Percentiles rank a stretch among this genome's conserved stretches.
Conservation (phyloP, 2,797 vertebrate genomes). For the Sitta carolinensis region DNA sequence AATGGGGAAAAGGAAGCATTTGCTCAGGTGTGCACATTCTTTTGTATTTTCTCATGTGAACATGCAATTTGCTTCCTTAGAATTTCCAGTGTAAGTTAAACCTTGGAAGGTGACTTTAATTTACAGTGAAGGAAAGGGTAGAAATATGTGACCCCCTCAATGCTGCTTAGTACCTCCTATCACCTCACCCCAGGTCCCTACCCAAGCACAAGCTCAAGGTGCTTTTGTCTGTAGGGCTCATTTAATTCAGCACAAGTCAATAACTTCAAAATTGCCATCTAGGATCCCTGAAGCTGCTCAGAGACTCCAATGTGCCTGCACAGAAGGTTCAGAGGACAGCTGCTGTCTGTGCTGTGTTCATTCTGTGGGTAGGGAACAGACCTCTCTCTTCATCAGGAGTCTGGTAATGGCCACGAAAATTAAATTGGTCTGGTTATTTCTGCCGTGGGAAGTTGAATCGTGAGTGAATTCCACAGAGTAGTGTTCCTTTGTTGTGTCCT, state of each 20-base stretch:
- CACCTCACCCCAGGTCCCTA: neutral
- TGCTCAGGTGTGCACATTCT: neutral
- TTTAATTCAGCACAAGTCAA: neutral
- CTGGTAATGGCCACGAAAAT: neutral
- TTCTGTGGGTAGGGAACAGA: neutral
- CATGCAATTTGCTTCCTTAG: neutral
- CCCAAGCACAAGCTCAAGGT: neutral
- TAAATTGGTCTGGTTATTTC: neutral
- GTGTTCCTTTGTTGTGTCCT: neutral
- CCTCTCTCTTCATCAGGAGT: neutral
- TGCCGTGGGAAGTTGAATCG: rapidly evolving
- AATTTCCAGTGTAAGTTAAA: neutral
- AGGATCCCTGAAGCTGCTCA: neutral
- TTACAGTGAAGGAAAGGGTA: neutral
- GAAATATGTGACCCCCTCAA: rapidly evolving
- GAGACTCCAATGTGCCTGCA: neutral
- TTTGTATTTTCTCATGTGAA: slow-evolving; percentile 8
- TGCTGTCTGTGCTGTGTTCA: rapidly evolving
- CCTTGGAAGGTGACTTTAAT: neutral
- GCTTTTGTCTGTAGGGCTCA: neutral
- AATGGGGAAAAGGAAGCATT: neutral
- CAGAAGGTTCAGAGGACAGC: neutral
- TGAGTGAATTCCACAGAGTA: neutral
- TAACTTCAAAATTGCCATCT: neutral
- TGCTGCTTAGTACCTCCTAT: neutral